phyloP scores from a whole-genome alignment of 2,113 vertebrate species.

The Apteryx owenii region DNA sequence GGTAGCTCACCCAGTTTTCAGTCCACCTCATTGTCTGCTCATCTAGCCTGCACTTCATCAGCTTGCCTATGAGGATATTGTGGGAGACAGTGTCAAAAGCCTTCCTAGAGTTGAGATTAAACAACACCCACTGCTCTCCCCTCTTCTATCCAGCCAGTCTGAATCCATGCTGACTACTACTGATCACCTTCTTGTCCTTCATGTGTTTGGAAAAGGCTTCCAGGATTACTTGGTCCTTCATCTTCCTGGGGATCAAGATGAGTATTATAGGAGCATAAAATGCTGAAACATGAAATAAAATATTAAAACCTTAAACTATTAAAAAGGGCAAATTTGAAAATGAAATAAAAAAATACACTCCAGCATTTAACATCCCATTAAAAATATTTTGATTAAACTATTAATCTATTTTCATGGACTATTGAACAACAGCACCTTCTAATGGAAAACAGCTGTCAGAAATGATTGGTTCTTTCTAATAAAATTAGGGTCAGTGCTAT shows the following conservation, averaged over 20 bases:
- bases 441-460: background rate
- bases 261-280: background rate
- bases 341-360: background rate
- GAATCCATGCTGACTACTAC: background rate
- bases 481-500: accelerated
- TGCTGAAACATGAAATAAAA: background rate
- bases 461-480: background rate
- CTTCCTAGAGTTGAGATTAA: background rate
- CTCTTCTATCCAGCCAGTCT: background rate
- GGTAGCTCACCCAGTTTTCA: background rate
- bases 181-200: background rate
- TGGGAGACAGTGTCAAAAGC: background rate
- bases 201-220: background rate
- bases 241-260: background rate
- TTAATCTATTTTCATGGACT: background rate
- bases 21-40: accelerated
- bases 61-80: background rate
- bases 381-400: background rate
- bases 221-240: background rate
- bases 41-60: background rate
- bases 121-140: background rate
- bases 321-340: background rate
- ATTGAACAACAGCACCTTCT: background rate
- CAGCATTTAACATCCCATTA: background rate
- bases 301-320: background rate